Conservation (phyloP, 1,140 invertebrate species). For the Oncopodura yosiiana region DNA sequence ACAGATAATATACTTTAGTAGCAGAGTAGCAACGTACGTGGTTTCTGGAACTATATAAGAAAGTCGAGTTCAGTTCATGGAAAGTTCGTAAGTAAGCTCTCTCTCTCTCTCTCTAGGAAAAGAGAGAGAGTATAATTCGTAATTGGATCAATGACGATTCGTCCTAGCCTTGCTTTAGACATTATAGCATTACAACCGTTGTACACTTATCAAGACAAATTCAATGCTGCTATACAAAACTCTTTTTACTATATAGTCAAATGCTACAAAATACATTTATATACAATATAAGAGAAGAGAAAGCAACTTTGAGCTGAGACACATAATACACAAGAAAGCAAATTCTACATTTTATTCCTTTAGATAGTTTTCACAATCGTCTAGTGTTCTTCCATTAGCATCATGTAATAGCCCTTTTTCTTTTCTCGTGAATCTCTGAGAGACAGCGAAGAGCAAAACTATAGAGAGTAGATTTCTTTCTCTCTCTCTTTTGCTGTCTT, state of each 20-base stretch:
- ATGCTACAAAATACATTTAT: neutral
- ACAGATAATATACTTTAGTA: no score
- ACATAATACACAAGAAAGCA: neutral
- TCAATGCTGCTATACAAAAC: no score
- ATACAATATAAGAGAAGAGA: neutral
- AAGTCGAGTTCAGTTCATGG: no score
- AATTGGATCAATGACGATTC: slow-evolving; percentile 19
- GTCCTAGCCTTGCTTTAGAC: neutral
- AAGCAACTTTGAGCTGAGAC: neutral
- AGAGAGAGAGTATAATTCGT: slow-evolving; percentile 1
- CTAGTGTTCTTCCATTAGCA: slow-evolving; percentile 16
- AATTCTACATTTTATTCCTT: slow-evolving; percentile 1
- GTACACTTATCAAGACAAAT: no score
- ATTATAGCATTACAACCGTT: no score
- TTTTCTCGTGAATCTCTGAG: neutral
- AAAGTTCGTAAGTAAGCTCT: neutral
- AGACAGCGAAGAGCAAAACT: no score
- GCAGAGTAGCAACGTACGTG: no score
- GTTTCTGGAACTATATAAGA: no score
- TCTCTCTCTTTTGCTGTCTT: slow-evolving; percentile 6
- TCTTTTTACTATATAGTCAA: no score
- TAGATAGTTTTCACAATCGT: slow-evolving; percentile 5
- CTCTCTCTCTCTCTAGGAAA: neutral
- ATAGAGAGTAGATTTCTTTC: no score
- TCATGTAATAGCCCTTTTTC: slow-evolving; percentile 15